Evolutionary conservation across 2,113 vertebrate genomes (phyloP).

Genomic region (Hypocryptadius cinnamomeus): DNA sequence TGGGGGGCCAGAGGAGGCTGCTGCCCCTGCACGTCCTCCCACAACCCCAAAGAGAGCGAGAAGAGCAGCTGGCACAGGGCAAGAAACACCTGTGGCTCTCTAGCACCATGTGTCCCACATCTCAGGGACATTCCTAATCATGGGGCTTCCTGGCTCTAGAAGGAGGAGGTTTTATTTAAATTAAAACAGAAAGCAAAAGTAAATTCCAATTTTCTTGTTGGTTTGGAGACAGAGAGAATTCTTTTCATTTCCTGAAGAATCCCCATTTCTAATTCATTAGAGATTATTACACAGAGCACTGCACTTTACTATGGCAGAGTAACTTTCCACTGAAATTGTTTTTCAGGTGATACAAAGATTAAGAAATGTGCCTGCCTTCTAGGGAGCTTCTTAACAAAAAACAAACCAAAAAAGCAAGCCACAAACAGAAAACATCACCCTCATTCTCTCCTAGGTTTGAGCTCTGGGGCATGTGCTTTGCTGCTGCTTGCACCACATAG

Average conservation of each 20-base stretch:
- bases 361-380: not conserved
- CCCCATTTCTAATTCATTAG: not conserved
- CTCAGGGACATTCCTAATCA: not conserved
- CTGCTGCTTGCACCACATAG: not conserved
- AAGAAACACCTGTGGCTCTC: not conserved
- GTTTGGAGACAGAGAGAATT: not conserved
- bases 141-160: not conserved
- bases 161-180: not conserved
- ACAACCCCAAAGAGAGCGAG: not conserved
- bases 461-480: not conserved
- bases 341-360: not conserved
- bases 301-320: not conserved
- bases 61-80: not conserved
- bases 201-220: not conserved
- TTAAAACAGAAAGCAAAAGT: not conserved
- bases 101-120: not conserved
- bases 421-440: not conserved
- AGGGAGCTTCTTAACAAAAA: not conserved
- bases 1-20: not conserved
- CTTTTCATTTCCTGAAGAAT: not conserved
- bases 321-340: not conserved
- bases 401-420: too few relatives aligned
- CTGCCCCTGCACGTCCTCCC: not conserved
- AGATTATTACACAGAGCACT: not conserved
- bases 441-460: not conserved